Evolutionary conservation across 2,797 vertebrate genomes (phyloP), one percentile per base, ranked within the genome.

Genomic region (Xerus rutilus): DNA sequence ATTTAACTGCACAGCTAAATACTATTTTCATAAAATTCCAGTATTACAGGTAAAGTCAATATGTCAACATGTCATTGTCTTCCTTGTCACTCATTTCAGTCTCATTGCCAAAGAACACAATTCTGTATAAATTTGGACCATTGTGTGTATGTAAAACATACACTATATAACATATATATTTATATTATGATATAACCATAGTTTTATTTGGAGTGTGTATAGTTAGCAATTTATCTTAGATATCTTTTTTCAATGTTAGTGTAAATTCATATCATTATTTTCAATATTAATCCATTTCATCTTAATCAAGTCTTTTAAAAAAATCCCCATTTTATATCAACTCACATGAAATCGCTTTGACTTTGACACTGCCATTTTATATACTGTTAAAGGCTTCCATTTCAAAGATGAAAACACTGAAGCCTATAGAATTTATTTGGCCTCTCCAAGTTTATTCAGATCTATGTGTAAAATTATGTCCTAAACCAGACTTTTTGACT

Each of bases 361-460:
- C 14, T 4, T 73, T 25, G 64, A 20, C 17, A 23, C 17, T 76
- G 17, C 14, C 39, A 39, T 49, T 78, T 86, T 45, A 82, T 4
- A 1, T 59, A 39, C 10, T 64, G 15, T 45, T 70, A 30, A 67
- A 93, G 88, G 72, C 3, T 76, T 12, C 11, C 30, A 62, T 45
- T 84, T 79, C 69, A 73, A 84, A 88, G 35, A 69, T 79, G 30
- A 92, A 64, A 45, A 82, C 73, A 64, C 30, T 30, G 45, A 94
- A 43, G 18, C 11, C 62, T 18, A 28, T 64, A 47, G 83, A 57
- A 11, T 83, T 83, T 43, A 54, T 76, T 62, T 96, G 65, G 92
- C 13, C 28, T 85, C 28, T 81, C 7, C 49, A 64, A 18, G 1
- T 2, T 57, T 73, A 78, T 73, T 69, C 28, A 93, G 10, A 9